phyloP scores from a whole-genome alignment of 2,113 vertebrate genomes.

The Spea multiplicata region DNA sequence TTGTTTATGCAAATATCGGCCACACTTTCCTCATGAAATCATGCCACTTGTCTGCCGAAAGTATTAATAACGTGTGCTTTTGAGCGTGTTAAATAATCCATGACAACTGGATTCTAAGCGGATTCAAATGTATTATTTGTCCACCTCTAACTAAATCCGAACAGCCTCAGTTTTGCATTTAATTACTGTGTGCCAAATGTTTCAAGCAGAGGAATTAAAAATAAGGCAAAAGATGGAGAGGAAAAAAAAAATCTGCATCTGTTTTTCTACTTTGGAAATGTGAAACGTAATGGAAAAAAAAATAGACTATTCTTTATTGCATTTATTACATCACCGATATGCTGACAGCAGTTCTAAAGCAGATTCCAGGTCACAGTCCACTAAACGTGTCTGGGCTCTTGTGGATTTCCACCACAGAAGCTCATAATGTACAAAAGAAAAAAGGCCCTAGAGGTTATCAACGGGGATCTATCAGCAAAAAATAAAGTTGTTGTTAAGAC shows the following conservation, averaged over 20 bases:
- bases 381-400: background rate
- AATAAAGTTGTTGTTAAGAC: no score
- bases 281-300: background rate
- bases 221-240: background rate
- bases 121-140: constrained; percentile 24
- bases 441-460: no score
- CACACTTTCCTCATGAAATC: background rate
- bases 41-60: constrained; percentile 13
- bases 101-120: background rate
- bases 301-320: no score
- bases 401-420: background rate
- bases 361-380: background rate
- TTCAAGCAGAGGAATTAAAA: background rate
- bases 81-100: background rate
- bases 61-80: constrained; percentile 12
- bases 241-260: background rate
- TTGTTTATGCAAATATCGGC: constrained; percentile 2
- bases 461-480: no score
- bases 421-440: background rate
- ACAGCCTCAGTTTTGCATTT: constrained; percentile 5
- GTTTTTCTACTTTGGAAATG: background rate
- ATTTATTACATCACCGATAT: no score
- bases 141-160: constrained; percentile 13
- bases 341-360: no score
- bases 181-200: constrained; percentile 21